Evolutionary conservation across 1,140 invertebrate genomes (phyloP), one percentile per base, ranked within the genome.

Genomic region (Drosophila biarmipes): DNA sequence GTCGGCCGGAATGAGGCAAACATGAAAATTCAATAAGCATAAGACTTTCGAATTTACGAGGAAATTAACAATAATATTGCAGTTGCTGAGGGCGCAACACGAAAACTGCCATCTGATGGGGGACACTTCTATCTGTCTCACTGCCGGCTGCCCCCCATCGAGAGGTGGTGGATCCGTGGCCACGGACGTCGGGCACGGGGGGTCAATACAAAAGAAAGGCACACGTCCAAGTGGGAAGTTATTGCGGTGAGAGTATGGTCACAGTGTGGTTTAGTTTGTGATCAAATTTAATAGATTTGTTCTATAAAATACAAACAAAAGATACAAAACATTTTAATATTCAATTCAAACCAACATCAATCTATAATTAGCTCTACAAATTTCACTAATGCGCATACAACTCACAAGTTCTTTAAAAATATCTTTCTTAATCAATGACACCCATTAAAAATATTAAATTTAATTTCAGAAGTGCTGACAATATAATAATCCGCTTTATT

Each of bases 21-120:
- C 84, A 89, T 89, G 84, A 89, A 89, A 89, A 89, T 89, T 89
- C 84, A 89, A 89, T 89, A 87, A 87, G 84, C 84, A 89, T 89
- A 89, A 89, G 84, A 89, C 81, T 89, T 80, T 89, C 84, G 75
- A 89, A 89, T 89, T 89, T 89, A 89, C 84, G 84, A 89, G 58
- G 84, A 89, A 80, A 89, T 89, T 89, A 89, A 89, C 79, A 84
- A 89, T 89, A 89, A 84, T 89, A 89, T 78, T 89, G 84, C 84
- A 86, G 80, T 57, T 63, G 81, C 68, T 80, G 81, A 80, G 81
- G 73, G 81, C 71, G 66, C 72, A 57, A 82, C 57, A 58, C 52
- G 42, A 45, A 75, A 48, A 27, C 52, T 37, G 53, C 72, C 59
- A 64, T 53, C 45, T 38, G 24, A 54, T 43, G 51, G 63, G 49